Base-by-base conservation (phyloP, 2,797 vertebrate species). In the Alauda arvensis region DNA sequence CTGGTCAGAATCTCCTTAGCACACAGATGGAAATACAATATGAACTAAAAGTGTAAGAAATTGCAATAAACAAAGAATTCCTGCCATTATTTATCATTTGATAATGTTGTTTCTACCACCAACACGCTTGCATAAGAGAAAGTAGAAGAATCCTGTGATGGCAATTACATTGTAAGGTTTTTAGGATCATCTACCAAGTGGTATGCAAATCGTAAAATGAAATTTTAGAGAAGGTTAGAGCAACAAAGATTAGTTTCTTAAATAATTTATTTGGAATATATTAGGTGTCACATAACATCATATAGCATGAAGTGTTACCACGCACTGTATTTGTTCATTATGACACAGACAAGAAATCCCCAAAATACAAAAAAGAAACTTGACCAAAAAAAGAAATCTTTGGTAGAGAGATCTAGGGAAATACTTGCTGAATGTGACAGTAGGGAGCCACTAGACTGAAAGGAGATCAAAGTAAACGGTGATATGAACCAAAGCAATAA, bases 221-320 rank as follows among this genome's bases (percentile, higher is more conserved):
- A 45, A 55, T 67, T 79, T 79, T 70, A 66, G 39, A 67, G 74
- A 56, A 26, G 29, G 77, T 61, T 57, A 69, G 71, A 90, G 33
- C 29, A n/a, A 66, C 46, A 86, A n/a, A 42, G 17, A 55, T 81
- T 69, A 9, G 28, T 94, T 96, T 94, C 67, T 95, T 91, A 95
- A 95, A 96, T 96, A 94, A 96, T 97, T 97, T 97, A 96, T 96
- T 97, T 94, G 40, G 18, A 95, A 97, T 96, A 97, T 96, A 92
- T 97, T 96, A 97, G 88, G 48, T 76, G 85, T 95, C 95, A 95
- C 95, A 96, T 95, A 95, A 57, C 42, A 74, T 83, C 77, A 72
- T 60, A 77, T 59, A 90, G 39, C 77, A 85, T 51, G 90, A 86
- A 89, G 39, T 67, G 7, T 78, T 42, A 66, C 61, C 29, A 57